Evolutionary conservation across 35 echinoderm and acorn worm genomes (phyloP), one percentile per base, ranked within the genome.

Genomic region (Ophiothrix spiculata): DNA sequence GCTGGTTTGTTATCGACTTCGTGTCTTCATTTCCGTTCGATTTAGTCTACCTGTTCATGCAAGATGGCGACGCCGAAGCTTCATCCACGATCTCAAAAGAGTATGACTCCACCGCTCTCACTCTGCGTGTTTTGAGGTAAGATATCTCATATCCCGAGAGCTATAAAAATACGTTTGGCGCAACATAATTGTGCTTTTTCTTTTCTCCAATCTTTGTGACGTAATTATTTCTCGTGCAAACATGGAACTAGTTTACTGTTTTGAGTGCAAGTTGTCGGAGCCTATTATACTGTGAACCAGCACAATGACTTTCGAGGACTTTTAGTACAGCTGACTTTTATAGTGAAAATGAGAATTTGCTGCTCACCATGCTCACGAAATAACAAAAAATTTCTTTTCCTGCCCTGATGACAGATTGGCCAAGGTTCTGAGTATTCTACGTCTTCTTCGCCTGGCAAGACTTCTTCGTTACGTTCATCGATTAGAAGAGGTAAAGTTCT

Each of bases 1-100:
- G 85, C 29, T 98, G 95, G 95, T 93, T 94, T 60, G n/a, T 93
- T 32, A 31, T 93, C 1, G 95, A 97, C 88, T 78, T 97, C 16
- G 39, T 97, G 21, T 97, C 95, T 14, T 97, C 95, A 1, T 98
- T 98, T 64, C 95, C 95, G 1, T 86, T 98, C 33, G 95, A 98
- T 42, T 98, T 93, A 64, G 88, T 98, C 42, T 98, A 98, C 56
- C 79, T 97, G 32, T 92, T 93, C 41, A 80, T 91, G 0, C 39
- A 91, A 36, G 19, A 49, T 49, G 42, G 19, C 42, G 6, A 49
- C 6, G 19, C 6, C 19, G 42, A 49, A 6, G 42, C 6, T 49
- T 6, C 19, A 49, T 19, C 6, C 19, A 6, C 42, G n/a, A 85
- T 87, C 6, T 45, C 78, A 11, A 23, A 32, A 33, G 80, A 86